Conservation (phyloP, 64 coral and sea anemone genomes). For the Montipora cactus region DNA sequence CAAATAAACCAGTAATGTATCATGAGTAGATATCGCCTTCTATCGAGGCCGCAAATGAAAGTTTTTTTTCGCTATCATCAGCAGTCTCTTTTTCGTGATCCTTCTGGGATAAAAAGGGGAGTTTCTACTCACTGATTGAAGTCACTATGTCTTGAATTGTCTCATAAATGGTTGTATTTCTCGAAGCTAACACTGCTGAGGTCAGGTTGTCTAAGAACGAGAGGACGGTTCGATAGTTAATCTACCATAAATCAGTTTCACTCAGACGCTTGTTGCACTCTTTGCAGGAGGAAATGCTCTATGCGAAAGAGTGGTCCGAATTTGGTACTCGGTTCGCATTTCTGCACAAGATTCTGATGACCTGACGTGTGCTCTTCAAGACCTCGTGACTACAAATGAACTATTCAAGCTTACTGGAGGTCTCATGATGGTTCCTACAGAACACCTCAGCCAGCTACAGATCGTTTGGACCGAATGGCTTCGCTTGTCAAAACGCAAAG, state of each 20-base stretch:
- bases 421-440: conserved; percentile 3
- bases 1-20: too few relatives aligned
- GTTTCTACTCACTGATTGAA: too few relatives aligned
- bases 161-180: background rate
- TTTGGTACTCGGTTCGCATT: conserved; percentile 65
- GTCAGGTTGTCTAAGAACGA: background rate
- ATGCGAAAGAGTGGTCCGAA: conserved; percentile 3
- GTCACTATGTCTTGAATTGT: too few relatives aligned
- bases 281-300: conserved; percentile 31
- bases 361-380: conserved; percentile 29
- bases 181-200: background rate
- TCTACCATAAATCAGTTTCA: background rate
- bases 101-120: too few relatives aligned
- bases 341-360: conserved; percentile 8
- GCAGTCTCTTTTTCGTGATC: too few relatives aligned
- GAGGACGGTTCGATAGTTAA: background rate
- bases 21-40: too few relatives aligned
- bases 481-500: background rate
- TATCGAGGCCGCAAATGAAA: too few relatives aligned
- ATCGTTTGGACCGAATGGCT: conserved; percentile 52
- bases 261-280: background rate
- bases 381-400: conserved; percentile 6
- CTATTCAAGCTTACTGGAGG: conserved; percentile 1
- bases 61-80: too few relatives aligned
- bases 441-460: conserved; percentile 1